Conservation (phyloP, 1,140 invertebrate species). For the Apolygus lucorum region DNA sequence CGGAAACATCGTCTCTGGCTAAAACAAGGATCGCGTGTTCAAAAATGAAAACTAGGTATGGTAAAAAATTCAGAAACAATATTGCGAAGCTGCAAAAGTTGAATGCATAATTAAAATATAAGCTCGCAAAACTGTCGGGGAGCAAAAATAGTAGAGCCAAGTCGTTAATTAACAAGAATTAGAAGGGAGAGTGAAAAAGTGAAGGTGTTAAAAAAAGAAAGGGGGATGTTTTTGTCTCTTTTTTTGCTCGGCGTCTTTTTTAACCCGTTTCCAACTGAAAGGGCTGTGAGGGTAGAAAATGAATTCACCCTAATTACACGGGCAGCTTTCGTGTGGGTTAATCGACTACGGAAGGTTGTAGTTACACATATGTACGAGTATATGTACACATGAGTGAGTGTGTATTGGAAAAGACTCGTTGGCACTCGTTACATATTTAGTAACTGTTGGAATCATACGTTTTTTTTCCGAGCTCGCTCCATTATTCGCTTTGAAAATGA, state of each 20-base stretch:
- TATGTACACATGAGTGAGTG: no score
- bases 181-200: neutral
- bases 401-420: no score
- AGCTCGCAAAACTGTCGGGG: neutral
- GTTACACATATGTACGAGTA: no score
- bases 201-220: neutral
- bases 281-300: conserved; percentile 2
- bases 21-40: no score
- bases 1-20: no score
- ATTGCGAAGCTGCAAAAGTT: neutral
- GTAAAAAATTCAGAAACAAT: no score
- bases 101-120: neutral
- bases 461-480: no score
- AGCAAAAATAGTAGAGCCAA: neutral
- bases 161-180: conserved; percentile 23
- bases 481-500: no score
- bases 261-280: neutral
- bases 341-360: no score
- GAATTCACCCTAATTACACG: conserved; percentile 23
- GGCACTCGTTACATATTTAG: no score
- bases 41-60: no score
- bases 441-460: no score
- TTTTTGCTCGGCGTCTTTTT: neutral
- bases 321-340: neutral
- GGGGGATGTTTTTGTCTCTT: neutral